Evolutionary conservation across 2,797 vertebrate genomes (phyloP).

Genomic region (Takifugu ocellatus): DNA sequence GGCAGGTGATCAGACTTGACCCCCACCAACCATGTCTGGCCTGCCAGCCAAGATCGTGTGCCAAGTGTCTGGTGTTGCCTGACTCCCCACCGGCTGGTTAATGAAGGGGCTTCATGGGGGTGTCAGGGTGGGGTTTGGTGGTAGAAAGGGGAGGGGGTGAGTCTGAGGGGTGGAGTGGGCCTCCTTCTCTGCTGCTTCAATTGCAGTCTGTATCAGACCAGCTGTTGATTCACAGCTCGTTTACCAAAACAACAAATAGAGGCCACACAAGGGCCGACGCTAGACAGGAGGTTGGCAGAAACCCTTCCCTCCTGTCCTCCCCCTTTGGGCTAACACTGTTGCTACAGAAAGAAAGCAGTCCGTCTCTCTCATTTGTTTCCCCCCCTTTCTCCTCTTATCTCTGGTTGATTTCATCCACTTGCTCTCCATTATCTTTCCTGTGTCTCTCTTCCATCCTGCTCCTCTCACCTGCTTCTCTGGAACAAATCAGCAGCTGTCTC

Average conservation of each 20-base stretch:
- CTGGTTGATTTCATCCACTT: conserved; percentile 25
- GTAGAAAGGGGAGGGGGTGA: conserved; percentile 15
- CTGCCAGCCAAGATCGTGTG: conserved; percentile 72
- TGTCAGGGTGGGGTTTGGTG: conserved; percentile 47
- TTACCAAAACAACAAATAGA: conserved; percentile 72
- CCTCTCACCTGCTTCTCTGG: conserved; percentile 60
- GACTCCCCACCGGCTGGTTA: conserved; percentile 74
- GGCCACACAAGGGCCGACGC: conserved; percentile 63
- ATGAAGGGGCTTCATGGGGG: conserved; percentile 73
- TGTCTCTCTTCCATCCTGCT: conserved; percentile 22
- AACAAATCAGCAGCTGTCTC: conserved; percentile 58
- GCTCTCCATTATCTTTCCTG: conserved; percentile 24
- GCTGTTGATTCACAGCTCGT: conserved; percentile 77
- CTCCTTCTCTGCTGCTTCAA: conserved; percentile 43
- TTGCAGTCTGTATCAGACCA: conserved; percentile 61
- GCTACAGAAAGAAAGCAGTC: conserved; percentile 68
- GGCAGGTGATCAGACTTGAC: conserved; percentile 80
- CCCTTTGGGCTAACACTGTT: conserved; percentile 53
- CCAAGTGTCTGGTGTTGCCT: conserved; percentile 77
- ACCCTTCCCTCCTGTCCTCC: conserved; percentile 4
- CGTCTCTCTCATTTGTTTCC: conserved; percentile 28
- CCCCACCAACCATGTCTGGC: conserved; percentile 77
- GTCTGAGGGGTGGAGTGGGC: conserved; percentile 20
- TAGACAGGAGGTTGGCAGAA: conserved; percentile 47
- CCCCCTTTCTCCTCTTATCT: conserved; percentile 16